A percentile compares a stretch with the other conserved stretches of the same genome.
Conservation (phyloP, 2,888 invertebrate species). For the Tortricodes alternella region DNA sequence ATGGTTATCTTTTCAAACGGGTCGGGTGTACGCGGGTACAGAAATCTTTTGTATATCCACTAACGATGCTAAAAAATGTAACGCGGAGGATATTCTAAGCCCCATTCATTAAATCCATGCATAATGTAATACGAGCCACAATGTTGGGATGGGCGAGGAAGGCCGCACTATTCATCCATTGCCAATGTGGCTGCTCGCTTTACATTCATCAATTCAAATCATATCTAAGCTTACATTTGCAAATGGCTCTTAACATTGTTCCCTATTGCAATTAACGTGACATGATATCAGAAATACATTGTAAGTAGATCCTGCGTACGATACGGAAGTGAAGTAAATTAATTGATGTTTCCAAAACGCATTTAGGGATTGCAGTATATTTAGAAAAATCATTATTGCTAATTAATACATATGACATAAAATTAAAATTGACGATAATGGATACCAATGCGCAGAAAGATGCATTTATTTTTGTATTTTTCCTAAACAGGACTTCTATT, state of each 20-base stretch:
- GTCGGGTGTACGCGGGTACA: slow-evolving; percentile 38
- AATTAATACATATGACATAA: too few species aligned
- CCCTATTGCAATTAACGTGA: slow-evolving; percentile 6
- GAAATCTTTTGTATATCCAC: slow-evolving; percentile 44
- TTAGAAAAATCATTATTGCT: too few species aligned
- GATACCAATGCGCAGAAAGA: too few species aligned
- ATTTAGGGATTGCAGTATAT: too few species aligned
- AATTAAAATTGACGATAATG: too few species aligned
- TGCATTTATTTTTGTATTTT: too few species aligned
- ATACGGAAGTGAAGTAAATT: too few species aligned
- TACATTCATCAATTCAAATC: slow-evolving; percentile 47
- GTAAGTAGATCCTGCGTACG: too few species aligned
- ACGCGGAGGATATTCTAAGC: slow-evolving; percentile 58
- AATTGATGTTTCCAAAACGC: too few species aligned
- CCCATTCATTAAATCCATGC: slow-evolving; percentile 53
- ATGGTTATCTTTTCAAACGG: slow-evolving; percentile 31
- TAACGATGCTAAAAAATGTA: slow-evolving; percentile 60
- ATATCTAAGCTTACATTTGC: slow-evolving; percentile 36
- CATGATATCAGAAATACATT: too few species aligned
- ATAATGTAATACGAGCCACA: slow-evolving; percentile 58
- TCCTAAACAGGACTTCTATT: too few species aligned
- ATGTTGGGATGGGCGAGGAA: slow-evolving; percentile 72
- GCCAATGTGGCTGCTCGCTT: slow-evolving; percentile 56
- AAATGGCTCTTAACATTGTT: slow-evolving; percentile 12
- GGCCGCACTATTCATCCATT: slow-evolving; percentile 69